A percentile compares a stretch with the other conserved stretches of the same genome.
Conservation (phyloP, 2,797 vertebrate species). For the Glossophaga mutica region DNA sequence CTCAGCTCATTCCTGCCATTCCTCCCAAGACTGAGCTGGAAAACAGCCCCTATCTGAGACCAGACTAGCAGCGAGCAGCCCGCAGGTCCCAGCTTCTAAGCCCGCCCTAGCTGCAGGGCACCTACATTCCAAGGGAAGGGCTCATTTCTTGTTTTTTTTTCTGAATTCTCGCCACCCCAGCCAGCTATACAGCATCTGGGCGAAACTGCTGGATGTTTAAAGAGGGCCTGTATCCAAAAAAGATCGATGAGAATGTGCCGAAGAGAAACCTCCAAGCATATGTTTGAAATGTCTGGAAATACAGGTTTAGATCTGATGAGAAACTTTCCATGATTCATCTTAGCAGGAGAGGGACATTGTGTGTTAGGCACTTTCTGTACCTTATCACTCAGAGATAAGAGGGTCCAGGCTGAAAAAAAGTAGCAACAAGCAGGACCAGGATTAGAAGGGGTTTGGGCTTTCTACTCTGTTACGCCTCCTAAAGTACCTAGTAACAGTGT, state of each 20-base stretch:
- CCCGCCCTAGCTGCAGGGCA: not conserved
- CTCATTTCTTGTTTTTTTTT: not conserved
- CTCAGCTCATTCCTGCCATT: constrained; percentile 77
- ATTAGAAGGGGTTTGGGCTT: not conserved
- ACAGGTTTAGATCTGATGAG: not conserved
- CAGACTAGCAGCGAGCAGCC: not conserved
- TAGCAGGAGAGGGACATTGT: not conserved
- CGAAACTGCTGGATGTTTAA: not conserved
- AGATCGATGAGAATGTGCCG: not conserved
- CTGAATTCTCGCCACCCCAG: accelerated
- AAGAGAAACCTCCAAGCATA: not conserved
- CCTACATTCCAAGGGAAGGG: not conserved
- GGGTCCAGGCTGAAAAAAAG: not conserved
- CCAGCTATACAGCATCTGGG: not conserved
- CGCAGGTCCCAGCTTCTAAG: too few species aligned
- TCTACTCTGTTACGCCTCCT: accelerated
- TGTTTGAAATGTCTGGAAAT: not conserved
- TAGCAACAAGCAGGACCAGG: not conserved
- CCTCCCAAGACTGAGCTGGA: constrained; percentile 71
- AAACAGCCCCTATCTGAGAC: not conserved
- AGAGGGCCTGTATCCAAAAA: not conserved
- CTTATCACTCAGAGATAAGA: not conserved
- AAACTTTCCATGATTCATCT: not conserved
- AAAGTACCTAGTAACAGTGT: too few species aligned
- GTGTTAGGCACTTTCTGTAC: not conserved